Evolutionary conservation across 2,888 invertebrate genomes (phyloP), one percentile per base, ranked within the genome.

Genomic region (Athalia circularis): DNA sequence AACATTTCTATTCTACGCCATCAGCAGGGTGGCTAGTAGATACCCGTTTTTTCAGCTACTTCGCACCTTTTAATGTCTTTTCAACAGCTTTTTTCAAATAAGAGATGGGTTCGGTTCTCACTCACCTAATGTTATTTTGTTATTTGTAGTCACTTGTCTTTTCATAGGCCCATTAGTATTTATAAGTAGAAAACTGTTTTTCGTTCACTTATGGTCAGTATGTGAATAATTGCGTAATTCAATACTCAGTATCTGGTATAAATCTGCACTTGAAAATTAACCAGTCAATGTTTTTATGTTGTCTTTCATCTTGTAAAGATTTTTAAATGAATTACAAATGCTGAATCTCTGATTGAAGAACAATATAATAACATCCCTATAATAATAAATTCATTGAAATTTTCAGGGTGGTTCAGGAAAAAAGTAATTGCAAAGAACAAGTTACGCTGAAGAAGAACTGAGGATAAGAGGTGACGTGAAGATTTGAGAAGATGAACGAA

Each of bases 401-500:
- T 88, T 90, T 77, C 91, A 93, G 93, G 91, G 92, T 88, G 92
- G 90, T 84, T 90, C 92, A 85, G 91, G 91, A 90, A 92, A 92
- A 87, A 92, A 92, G 92, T 93, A 93, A 93, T 92, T 84, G 84
- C 85, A 79, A 88, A 84, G 82, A 86, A 85, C 81, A 87, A 86
- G 80, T 83, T 86, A 81, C 88, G 84, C 81, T 88, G 85, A 86
- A 79, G 81, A 82, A 82, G 79, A 82, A 70, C 80, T 43, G 77
- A 65, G 76, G 64, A 74, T 65, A 78, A 59, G 61, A 3, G 72
- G 61, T 45, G 72, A 72, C 59, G 52, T 43, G 13, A 13, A 64
- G 50, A 61, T 52, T 64, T 64, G 61, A 52, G 29, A 52, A 75
- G 13, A 48, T 43, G 9, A 65, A 50, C 62, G 15, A 75, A 75